Percentiles rank a stretch among this genome's conserved stretches.
Conservation (phyloP, 2,113 vertebrate species). For the Cavia porcellus region DNA sequence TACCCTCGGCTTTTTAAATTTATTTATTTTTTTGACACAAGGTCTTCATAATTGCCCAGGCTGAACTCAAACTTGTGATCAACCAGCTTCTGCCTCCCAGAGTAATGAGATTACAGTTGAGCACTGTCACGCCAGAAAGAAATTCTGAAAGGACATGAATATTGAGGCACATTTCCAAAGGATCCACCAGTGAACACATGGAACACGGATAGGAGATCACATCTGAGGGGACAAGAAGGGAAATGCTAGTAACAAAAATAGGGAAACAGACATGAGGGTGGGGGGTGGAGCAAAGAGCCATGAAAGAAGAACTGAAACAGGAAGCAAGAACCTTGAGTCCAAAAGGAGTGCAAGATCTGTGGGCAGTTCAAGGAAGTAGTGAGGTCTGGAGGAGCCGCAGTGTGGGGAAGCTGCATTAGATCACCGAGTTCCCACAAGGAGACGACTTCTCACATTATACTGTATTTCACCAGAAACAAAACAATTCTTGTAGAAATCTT, state of each 20-base stretch:
- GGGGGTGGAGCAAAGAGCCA: not conserved
- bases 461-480: not conserved
- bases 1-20: not conserved
- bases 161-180: not conserved
- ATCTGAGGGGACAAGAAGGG: not conserved
- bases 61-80: not conserved
- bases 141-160: not conserved
- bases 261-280: not conserved
- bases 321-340: not conserved
- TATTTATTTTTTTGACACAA: not conserved
- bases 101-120: not conserved
- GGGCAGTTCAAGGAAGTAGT: conserved; percentile 3
- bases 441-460: not conserved
- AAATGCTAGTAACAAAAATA: not conserved
- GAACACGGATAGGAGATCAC: not conserved
- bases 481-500: not conserved
- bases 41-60: not conserved
- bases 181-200: too few relatives aligned
- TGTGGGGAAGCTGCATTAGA: not conserved
- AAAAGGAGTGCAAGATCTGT: not conserved
- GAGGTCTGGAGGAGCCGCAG: not conserved
- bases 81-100: not conserved
- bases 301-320: conserved; percentile 67
- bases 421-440: not conserved
- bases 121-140: not conserved